phyloP scores from a whole-genome alignment of 2,113 vertebrate genomes.

The Pedetes capensis region DNA sequence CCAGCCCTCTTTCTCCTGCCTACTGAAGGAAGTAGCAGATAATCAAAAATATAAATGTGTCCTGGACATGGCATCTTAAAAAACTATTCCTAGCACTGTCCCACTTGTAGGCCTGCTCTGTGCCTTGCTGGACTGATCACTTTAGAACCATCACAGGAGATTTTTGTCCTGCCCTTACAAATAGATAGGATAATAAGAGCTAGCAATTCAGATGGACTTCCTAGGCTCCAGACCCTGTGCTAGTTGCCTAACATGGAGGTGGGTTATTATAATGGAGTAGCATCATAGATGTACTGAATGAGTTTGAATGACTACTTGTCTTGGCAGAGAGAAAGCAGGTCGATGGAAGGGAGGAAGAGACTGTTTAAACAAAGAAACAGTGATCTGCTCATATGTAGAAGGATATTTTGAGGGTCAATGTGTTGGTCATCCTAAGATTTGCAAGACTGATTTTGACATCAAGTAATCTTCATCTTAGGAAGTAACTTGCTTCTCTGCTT shows the following conservation, averaged over 20 bases:
- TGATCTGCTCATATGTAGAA: not conserved
- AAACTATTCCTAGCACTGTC: too few species aligned
- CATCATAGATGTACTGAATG: not conserved
- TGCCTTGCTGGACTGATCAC: not conserved
- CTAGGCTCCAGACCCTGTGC: not conserved
- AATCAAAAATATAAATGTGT: not conserved
- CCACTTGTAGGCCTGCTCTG: too few species aligned
- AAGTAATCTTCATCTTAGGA: not conserved
- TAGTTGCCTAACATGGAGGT: not conserved
- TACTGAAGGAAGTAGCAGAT: not conserved
- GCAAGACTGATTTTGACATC: not conserved
- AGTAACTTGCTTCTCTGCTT: not conserved
- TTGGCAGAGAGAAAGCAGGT: not conserved
- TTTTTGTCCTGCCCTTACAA: not conserved
- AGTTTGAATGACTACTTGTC: not conserved
- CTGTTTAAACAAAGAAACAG: not conserved
- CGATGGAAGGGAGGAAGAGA: too few species aligned
- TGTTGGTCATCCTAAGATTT: not conserved
- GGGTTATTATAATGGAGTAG: not conserved
- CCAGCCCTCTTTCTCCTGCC: not conserved
- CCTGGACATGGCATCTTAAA: not conserved
- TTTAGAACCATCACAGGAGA: not conserved
- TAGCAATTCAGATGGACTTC: not conserved
- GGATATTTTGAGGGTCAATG: not conserved
- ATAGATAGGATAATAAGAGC: not conserved